Evolutionary conservation across 2,888 invertebrate species (phyloP), one percentile per base, ranked within the genome.

Genomic region (Gisinianus flammeolus): DNA sequence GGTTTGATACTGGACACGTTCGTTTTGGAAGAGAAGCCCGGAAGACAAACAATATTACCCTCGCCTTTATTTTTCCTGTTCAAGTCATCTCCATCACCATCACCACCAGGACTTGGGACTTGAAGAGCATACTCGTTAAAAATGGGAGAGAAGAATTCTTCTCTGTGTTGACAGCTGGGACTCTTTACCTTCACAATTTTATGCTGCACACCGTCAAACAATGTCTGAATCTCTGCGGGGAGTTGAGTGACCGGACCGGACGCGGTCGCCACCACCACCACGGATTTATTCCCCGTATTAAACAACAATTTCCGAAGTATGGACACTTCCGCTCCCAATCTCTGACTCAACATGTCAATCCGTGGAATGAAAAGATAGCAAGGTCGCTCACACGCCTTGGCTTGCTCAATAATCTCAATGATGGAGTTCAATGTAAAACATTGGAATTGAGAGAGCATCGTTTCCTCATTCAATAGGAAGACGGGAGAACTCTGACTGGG

Each of bases 331-430:
- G 8, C 44, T 0, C 35, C 26, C 0, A 77, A n/a, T 70, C 71
- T 58, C 12, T 68, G 16, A 22, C 74, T 69, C 0, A 81, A 12
- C 10, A 62, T 64, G n/a, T 80, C 77, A 10, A 82, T 68, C 8
- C 77, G 12, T 4, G 75, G 78, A 24, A 80, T 24, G 75, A 80
- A 82, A 12, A 82, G 56, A n/a, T 80, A 70, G 4, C 75, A n/a
- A 0, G 75, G 24, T 12, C 67, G 52, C 1, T 54, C 16, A 28
- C 71, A 78, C 0, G 64, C 31, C n/a, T 72, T 44, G 12, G 79
- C 80, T 64, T 79, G 79, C 16, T 30, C 54, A 6, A 79, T 67
- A 10, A 73, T 70, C 5, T 62, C 54, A 19, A 69, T 19, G 0
- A 81, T 52, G 33, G 72, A 66, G 12, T 31, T 52, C 2, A 78